phyloP scores from a whole-genome alignment of 2,113 vertebrate species.

The Regulus satrapa region DNA sequence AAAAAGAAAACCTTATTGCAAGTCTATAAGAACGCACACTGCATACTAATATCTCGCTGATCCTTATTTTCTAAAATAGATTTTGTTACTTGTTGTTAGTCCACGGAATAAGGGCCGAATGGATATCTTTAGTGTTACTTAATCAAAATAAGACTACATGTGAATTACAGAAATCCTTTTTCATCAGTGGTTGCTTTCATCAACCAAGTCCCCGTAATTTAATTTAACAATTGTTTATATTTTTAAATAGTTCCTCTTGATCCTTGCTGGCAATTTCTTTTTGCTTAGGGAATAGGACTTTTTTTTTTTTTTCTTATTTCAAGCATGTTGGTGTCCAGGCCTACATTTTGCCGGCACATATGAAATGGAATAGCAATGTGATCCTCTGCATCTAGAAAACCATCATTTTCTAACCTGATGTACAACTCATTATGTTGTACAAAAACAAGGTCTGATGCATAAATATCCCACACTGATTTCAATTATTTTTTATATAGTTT shows the following conservation, averaged over 20 bases:
- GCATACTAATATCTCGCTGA: neutral
- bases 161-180: neutral
- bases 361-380: neutral
- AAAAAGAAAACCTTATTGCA: neutral
- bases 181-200: neutral
- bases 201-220: neutral
- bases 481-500: neutral
- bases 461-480: neutral
- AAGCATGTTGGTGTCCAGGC: neutral
- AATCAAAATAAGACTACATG: neutral
- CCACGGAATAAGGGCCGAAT: neutral
- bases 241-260: neutral
- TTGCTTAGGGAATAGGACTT: neutral
- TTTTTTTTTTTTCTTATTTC: neutral
- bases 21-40: neutral
- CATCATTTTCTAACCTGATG: neutral
- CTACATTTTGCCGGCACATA: neutral
- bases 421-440: neutral
- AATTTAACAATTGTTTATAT: neutral
- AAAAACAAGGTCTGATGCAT: neutral
- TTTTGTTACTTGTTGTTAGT: neutral
- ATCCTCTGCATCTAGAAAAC: neutral
- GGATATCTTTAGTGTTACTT: neutral
- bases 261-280: neutral
- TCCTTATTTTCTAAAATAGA: neutral